Conservation (phyloP, 2,888 invertebrate genomes). For the Phengaris alcon region DNA sequence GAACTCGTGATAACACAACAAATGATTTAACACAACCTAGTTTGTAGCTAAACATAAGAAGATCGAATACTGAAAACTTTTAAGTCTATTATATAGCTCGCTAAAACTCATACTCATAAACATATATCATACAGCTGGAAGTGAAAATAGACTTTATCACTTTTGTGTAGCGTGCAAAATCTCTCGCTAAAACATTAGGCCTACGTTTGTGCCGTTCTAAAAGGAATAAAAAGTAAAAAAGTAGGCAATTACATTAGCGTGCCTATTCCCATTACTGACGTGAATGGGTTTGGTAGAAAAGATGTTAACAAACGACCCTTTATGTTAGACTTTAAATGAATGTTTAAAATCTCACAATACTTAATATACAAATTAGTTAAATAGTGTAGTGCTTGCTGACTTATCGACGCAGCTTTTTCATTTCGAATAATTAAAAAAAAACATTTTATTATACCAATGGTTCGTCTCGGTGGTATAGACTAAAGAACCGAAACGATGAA, state of each 20-base stretch:
- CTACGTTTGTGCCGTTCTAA: slow-evolving; percentile 47
- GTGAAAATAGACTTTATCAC: slow-evolving; percentile 16
- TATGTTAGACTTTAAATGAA: slow-evolving; percentile 30
- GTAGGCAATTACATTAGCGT: slow-evolving; percentile 70
- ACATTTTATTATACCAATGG: too few species aligned
- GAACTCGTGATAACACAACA: neutral
- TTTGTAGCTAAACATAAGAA: neutral
- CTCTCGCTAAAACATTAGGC: slow-evolving; percentile 20
- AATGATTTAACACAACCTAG: neutral
- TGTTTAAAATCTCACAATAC: slow-evolving; percentile 31
- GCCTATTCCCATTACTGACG: slow-evolving; percentile 55
- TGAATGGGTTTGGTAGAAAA: slow-evolving; percentile 39
- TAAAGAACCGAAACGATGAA: too few species aligned
- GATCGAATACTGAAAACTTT: slow-evolving; percentile 16
- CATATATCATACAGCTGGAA: slow-evolving; percentile 17
- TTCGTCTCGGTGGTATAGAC: too few species aligned
- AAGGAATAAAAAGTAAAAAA: slow-evolving; percentile 53
- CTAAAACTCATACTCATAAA: slow-evolving; percentile 21
- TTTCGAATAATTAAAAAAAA: neutral
- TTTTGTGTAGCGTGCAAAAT: slow-evolving; percentile 39
- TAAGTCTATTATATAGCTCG: slow-evolving; percentile 4
- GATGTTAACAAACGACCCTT: slow-evolving; percentile 30
- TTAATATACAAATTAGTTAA: slow-evolving; percentile 30
- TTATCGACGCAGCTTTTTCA: neutral
- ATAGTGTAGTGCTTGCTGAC: slow-evolving; percentile 20